Evolutionary conservation across 2,113 vertebrate genomes (phyloP), one percentile per base, ranked within the genome.

Genomic region (Lagopus muta): DNA sequence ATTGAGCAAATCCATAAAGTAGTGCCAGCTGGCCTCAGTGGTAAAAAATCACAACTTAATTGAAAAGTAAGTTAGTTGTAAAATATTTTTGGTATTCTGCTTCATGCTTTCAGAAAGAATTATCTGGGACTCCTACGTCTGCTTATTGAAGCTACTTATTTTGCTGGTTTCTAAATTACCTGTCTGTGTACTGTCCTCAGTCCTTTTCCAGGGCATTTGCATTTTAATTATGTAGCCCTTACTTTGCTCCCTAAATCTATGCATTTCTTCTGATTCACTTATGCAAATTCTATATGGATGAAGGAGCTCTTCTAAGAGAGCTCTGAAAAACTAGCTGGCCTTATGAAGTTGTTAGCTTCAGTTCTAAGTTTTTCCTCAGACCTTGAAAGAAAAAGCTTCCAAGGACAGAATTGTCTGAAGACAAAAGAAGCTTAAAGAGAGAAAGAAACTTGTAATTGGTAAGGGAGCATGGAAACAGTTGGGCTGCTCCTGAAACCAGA

Each of bases 341-440:
- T 78, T 60, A 55, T 2, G 1, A 79, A 79, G 19, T 93, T 77
- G 16, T 71, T 88, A 5, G 77, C 86, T 96, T 94, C 7, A 27
- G 9, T 73, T 82, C 48, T 93, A 40, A 75, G 34, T 20, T 70
- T 71, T 91, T 79, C n/a, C 24, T 91, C 64, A 88, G 86, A 86
- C 36, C 36, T 38, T 79, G 32, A 42, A 71, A 72, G 62, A 64
- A 94, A 86, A 69, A 82, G 14, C 40, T 67, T 8, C 38, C 17
- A 36, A 74, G 65, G 71, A 73, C 82, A 50, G 66, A 90, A 13
- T 50, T 84, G 18, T 27, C 48, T 75, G 21, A 43, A 66, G 70
- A 73, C 17, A 94, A 88, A 94, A 90, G 25, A 66, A 88, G 30
- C 65, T 72, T 80, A 60, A 78, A 57, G 38, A 43, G 86, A 85